Conservation (phyloP, 2,113 vertebrate genomes). For the Cariama cristata region DNA sequence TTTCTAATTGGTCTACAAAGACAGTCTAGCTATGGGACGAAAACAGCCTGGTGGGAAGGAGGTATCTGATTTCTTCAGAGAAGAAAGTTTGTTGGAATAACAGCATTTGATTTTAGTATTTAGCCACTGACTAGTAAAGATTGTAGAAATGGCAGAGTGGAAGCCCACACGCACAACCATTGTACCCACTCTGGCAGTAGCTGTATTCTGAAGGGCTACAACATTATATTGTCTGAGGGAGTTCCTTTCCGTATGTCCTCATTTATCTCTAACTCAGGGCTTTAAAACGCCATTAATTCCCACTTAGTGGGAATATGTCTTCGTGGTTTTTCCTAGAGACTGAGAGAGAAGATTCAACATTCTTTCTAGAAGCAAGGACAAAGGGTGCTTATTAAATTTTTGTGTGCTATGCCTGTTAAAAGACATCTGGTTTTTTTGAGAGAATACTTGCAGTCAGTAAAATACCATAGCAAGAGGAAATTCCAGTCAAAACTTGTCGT, state of each 20-base stretch:
- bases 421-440: neutral
- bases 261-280: neutral
- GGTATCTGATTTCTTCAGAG: neutral
- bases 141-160: neutral
- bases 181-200: neutral
- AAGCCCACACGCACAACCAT: neutral
- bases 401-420: neutral
- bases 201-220: neutral
- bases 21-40: neutral
- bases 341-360: neutral
- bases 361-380: slow-evolving; percentile 9
- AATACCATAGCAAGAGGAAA: neutral
- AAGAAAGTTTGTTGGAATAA: neutral
- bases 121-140: neutral
- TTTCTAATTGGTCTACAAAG: neutral
- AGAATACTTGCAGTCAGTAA: neutral
- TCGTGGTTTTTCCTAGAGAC: neutral
- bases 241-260: neutral
- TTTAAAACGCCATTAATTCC: slow-evolving; percentile 16
- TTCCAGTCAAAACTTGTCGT: neutral
- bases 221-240: neutral
- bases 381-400: neutral
- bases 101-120: neutral
- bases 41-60: neutral
- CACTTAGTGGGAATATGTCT: neutral